Percentiles rank a stretch among this genome's conserved stretches.
Conservation (phyloP, 2,797 vertebrate species). For the Vultur gryphus region DNA sequence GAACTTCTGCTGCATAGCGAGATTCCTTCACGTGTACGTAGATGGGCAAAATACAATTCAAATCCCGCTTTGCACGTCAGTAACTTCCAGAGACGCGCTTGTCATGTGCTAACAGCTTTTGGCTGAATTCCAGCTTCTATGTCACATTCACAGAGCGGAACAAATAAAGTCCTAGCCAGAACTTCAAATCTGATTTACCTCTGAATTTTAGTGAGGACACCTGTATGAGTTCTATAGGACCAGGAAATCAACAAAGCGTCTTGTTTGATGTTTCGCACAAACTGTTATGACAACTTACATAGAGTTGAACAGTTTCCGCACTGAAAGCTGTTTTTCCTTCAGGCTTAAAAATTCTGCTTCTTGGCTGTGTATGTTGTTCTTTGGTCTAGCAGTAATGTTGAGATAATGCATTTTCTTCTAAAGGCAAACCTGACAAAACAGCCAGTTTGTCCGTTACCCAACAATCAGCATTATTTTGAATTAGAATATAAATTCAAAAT, state of each 20-base stretch:
- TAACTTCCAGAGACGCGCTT: not conserved
- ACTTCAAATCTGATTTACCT: not conserved
- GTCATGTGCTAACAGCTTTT: not conserved
- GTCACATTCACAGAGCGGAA: not conserved
- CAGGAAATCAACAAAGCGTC: not conserved
- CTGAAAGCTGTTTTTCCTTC: not conserved
- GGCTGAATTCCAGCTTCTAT: not conserved
- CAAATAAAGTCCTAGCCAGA: not conserved
- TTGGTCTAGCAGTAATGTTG: not conserved
- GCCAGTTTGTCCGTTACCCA: not conserved
- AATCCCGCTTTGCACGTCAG: not conserved
- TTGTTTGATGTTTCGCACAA: accelerated
- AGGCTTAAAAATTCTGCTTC: not conserved
- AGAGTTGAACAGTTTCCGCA: not conserved
- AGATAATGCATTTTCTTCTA: not conserved
- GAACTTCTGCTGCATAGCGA: not conserved
- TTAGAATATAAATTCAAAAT: not conserved
- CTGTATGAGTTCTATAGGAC: not conserved
- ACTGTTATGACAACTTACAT: not conserved
- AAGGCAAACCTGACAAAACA: not conserved
- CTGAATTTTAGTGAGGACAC: not conserved
- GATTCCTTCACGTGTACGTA: not conserved
- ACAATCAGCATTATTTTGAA: not conserved
- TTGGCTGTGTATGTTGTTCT: not conserved
- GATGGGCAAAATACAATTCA: not conserved